These are phyloP conservation scores for Genyomyrus donnyi DNA, from an alignment of 2,113 vertebrate species.

Conservation along the genomic window DNA sequence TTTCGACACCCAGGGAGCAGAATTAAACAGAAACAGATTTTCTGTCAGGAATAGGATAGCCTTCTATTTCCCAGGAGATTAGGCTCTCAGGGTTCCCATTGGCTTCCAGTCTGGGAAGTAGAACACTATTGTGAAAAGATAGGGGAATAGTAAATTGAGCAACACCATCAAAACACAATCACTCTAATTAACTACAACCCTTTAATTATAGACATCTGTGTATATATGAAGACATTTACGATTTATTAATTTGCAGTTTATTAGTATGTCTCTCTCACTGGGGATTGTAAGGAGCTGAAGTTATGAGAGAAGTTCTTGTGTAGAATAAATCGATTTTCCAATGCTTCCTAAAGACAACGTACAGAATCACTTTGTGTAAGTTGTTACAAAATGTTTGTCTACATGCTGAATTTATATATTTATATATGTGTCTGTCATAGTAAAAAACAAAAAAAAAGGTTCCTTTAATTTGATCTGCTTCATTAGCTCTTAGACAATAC, in stretches of 20 bases:
- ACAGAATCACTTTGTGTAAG: neutral
- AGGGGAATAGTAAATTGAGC: constrained; percentile 1
- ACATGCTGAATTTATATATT: neutral
- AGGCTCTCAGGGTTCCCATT: neutral
- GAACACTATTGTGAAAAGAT: constrained; percentile 1
- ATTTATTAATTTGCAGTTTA: neutral
- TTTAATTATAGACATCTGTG: constrained; percentile 6
- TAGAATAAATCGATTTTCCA: neutral
- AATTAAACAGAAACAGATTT: constrained; percentile 25
- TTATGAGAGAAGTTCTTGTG: neutral
- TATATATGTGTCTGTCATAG: neutral
- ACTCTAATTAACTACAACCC: neutral
- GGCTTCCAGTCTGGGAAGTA: constrained; percentile 10
- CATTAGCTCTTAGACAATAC: neutral
- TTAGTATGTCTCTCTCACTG: neutral
- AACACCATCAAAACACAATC: constrained; percentile 13
- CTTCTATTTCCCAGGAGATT: constrained; percentile 1
- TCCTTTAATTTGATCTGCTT: neutral
- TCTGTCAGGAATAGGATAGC: constrained; percentile 16
- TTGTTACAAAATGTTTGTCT: neutral
- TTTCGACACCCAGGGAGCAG: constrained; percentile 15
- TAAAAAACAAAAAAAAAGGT: neutral
- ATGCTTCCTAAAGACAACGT: neutral
- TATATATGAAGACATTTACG: neutral
- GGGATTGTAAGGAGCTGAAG: neutral